These are phyloP conservation scores for Mohoua ochrocephala DNA, from an alignment of 2,113 vertebrate genomes.

Conservation along the genomic window DNA sequence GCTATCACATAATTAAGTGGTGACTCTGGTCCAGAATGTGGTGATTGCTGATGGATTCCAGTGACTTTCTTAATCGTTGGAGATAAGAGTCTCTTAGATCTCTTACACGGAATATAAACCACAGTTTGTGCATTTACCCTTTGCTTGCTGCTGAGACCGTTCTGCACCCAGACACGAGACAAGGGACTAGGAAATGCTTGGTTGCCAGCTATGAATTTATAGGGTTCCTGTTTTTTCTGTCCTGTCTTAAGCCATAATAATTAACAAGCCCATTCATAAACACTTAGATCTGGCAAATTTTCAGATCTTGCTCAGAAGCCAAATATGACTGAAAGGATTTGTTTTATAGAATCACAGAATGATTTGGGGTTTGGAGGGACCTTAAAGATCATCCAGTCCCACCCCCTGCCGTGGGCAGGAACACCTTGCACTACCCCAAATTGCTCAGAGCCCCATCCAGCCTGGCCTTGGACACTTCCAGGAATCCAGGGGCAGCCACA, in stretches of 20 bases:
- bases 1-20: background rate
- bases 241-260: background rate
- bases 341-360: background rate
- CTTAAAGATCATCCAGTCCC: background rate
- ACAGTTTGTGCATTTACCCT: background rate
- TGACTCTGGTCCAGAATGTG: background rate
- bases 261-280: background rate
- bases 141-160: background rate
- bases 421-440: background rate
- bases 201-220: background rate
- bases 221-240: background rate
- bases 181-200: background rate
- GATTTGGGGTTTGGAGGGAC: background rate
- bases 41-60: background rate
- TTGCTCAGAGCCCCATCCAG: accelerated
- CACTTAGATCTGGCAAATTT: background rate
- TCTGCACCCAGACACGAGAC: background rate
- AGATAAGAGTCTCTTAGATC: background rate
- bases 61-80: background rate
- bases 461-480: background rate
- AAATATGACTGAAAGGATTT: background rate
- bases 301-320: background rate
- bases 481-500: background rate
- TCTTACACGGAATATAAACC: background rate
- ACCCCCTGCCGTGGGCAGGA: background rate